Evolutionary conservation across 1,140 invertebrate species (phyloP), one percentile per base, ranked within the genome.

Genomic region (Pachyrhynchus sulphureomaculatus): DNA sequence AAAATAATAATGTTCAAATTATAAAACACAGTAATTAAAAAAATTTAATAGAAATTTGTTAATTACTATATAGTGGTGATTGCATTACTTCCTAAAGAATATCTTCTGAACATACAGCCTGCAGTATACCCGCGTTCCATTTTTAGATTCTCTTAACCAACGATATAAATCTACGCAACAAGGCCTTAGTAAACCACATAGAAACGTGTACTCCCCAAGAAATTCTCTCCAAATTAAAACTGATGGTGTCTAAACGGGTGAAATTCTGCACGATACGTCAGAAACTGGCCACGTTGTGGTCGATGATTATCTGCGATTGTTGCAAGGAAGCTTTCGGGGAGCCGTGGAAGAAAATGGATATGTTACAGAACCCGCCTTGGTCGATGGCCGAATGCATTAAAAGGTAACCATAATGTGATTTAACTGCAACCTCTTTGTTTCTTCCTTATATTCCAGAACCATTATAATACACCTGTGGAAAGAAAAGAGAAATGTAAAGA

Each of bases 141-240:
- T 34, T 53, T 59, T 36, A 70, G 68, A 61, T 69, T 42, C 26
- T 71, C 2, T 53, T 69, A 5, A 66, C 64, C 10, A 68, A 68
- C 47, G 69, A 71, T 26, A 44, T 68, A 15, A 68, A 68, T 37
- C 48, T 71, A 9, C 54, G 54, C 39, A 68, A 64, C 18, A 71
- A 70, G 55, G 64, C 68, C 0, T 18, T 68, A 24, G 33, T 64
- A 2, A 65, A 66, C 17, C 20, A 42, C 2, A 10, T 71, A 13
- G 45, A 68, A 33, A 53, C 62, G 0, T 62, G 23, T 39, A 55
- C 64, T 13, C 20, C 51, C 12, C 45, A 47, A 9, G 68, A 67
- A 44, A 62, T 68, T 34, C 33, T 65, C 29, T 54, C 53, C 26
- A 64, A 54, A 55, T 21, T 66, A 15, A 55, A 26, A 17, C n/a